These are phyloP conservation scores for Cyprinodon diabolis DNA, from an alignment of 2,797 vertebrate species.

Conservation along the genomic window DNA sequence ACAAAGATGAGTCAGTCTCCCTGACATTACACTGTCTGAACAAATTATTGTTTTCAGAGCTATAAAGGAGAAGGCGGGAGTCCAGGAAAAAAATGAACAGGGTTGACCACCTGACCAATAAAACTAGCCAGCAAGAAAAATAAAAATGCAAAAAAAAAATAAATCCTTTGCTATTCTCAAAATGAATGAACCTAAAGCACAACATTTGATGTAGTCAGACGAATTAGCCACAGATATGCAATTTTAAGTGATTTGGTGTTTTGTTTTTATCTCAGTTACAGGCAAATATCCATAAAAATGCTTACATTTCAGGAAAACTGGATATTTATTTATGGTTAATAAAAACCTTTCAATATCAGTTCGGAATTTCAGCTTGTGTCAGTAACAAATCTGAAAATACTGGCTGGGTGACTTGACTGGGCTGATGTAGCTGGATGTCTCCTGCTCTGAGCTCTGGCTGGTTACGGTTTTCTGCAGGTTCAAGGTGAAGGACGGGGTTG, in stretches of 20 bases:
- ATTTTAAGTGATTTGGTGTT: background rate
- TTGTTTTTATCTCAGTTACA: background rate
- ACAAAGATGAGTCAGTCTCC: conserved; percentile 26
- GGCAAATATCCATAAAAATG: background rate
- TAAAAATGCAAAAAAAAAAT: conserved; percentile 12
- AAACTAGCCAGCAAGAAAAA: conserved; percentile 19
- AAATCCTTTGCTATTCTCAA: conserved; percentile 7
- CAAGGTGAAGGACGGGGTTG: conserved; percentile 74
- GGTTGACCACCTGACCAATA: conserved; percentile 1
- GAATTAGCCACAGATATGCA: background rate
- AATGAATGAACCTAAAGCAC: conserved; percentile 24
- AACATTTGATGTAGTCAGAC: background rate
- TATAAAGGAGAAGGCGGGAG: conserved; percentile 8
- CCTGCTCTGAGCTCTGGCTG: conserved; percentile 73
- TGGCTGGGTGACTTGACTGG: conserved; percentile 85
- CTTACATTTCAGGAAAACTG: background rate
- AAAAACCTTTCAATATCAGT: background rate
- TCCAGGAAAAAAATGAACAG: conserved; percentile 19
- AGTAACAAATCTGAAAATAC: conserved; percentile 88
- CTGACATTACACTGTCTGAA: background rate
- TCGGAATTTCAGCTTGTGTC: background rate
- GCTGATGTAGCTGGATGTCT: conserved; percentile 84
- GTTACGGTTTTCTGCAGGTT: conserved; percentile 78
- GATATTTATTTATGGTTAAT: background rate
- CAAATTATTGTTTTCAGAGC: background rate